Base-by-base conservation (phyloP, 2,797 vertebrate species). In the Anguilla anguilla region DNA sequence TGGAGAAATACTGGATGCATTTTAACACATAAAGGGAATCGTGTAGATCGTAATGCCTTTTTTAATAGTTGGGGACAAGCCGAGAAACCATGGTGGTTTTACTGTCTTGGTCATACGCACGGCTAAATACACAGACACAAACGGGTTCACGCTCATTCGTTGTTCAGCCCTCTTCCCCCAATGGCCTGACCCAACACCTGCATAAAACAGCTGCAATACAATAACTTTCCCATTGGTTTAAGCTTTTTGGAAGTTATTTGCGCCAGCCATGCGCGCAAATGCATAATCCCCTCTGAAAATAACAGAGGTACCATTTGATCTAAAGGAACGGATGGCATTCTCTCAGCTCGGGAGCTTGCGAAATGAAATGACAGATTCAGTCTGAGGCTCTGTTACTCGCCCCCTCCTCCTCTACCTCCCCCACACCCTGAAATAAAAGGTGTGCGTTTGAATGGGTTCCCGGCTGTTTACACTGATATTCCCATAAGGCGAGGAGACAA, bases 381-480 rank as follows among this genome's bases (percentile, higher is more conserved):
- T 82, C 79, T 46, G 77, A 77, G 72, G 59, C 84, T 79, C 35
- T 46, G 74, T 17, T 43, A 46, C 59, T n/a, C 39, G 25, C 31
- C 25, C 22, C 43, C 15, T 10, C 39, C 49, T 39, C 25, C 86
- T 17, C 74, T 31, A 0, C 22, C 31, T 19, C 83, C 19, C 22
- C 0, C 86, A 13, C 31, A 22, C 19, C 6, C 49, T 7, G 6
- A 22, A 87, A 43, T 72, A 19, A 87, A 87, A 82, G 82, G 49
- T 22, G 67, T 31, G 49, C 64, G 22, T 83, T 51, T 77, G 64
- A 74, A 25, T 25, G 25, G 87, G 55, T 88, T 53, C 83, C n/a
- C 17, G 81, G 22, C 15, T 64, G 61, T 84, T 43, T 87, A 28
- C 64, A 25, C 55, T 77, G 51, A 59, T 77, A 77, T 85, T 85